Percentiles rank a stretch among this genome's conserved stretches.
Evolutionary conservation across 1,140 invertebrate genomes (phyloP).

Genomic region (Tribolium madens): DNA sequence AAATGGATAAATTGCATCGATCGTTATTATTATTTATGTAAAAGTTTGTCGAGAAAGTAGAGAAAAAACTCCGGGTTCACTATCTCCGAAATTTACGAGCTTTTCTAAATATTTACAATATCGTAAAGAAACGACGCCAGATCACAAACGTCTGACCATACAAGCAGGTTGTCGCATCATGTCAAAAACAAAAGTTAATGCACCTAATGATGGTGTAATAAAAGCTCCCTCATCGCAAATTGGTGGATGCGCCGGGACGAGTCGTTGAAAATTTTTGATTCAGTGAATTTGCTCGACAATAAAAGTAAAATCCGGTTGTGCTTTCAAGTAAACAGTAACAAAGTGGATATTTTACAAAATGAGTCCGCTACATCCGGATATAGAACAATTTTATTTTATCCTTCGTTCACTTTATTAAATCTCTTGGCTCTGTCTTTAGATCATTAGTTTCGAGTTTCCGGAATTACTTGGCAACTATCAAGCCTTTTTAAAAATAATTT

Average conservation of each 20-base stretch:
- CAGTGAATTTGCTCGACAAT: not conserved
- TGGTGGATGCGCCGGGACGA: constrained; percentile 39
- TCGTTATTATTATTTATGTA: constrained; percentile 29
- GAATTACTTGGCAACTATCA: constrained; percentile 33
- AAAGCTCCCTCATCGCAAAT: constrained; percentile 18
- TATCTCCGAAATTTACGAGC: constrained; percentile 30
- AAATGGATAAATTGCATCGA: constrained; percentile 25
- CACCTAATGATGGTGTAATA: constrained; percentile 2
- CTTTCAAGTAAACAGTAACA: constrained; percentile 19
- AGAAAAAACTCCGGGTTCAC: too few relatives aligned
- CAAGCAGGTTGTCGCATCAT: not conserved
- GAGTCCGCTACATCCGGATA: constrained; percentile 32
- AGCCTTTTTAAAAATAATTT: constrained; percentile 33
- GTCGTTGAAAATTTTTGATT: constrained; percentile 20
- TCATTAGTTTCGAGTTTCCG: constrained; percentile 40
- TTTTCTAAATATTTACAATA: constrained; percentile 30
- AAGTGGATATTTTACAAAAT: constrained; percentile 24
- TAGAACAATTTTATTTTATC: constrained; percentile 40
- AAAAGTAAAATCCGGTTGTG: constrained; percentile 5
- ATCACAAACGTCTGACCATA: constrained; percentile 1
- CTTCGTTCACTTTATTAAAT: constrained; percentile 34
- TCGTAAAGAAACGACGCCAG: constrained; percentile 25
- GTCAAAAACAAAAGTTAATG: constrained; percentile 11
- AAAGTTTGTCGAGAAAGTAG: constrained; percentile 12
- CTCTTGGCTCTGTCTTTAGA: constrained; percentile 34